Base-by-base conservation (phyloP, 2,888 invertebrate species). In the Rotaria socialis region DNA sequence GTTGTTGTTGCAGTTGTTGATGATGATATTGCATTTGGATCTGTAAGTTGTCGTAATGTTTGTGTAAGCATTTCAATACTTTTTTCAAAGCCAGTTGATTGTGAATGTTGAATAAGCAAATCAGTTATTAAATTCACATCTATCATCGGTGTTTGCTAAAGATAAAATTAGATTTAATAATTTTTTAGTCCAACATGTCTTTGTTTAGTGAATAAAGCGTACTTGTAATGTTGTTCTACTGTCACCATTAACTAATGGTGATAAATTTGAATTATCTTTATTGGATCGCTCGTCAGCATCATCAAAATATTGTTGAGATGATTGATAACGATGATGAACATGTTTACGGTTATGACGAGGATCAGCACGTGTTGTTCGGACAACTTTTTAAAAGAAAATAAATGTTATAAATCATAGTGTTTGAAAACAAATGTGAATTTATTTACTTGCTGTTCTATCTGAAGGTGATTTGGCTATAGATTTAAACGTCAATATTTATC, bases 21-120 rank as follows among this genome's bases (percentile, higher is more conserved):
- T 19, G 41, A 4, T 47, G 75, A 22, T 24, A 24, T 27, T 47
- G 24, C 11, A 80, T 80, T 80, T 80, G 80, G 47, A 47, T 80
- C 80, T 0, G 80, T 80, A n/a, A 80, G n/a, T 80, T 80, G 80
- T 80, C 47, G 43, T 24, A 80, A 47, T 24, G 80, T 80, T 80
- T 80, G 80, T 24, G 80, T 80, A 43, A 80, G 47, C 80, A 80
- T 80, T 80, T 80, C 80, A 47, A 80, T 22, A 80, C 80, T 80
- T 80, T 80, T 80, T 47, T 80, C 80, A 47, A 80, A 80, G 47
- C 80, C 80, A 80, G 80, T 80, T n/a, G 80, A 80, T 80, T 80
- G 80, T 47, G 47, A 47, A 80, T 80, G 80, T 47, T 80, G 47
- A 80, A 80, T 47, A 80, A 80, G 80, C 47, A 80, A 80, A 47